phyloP scores from a whole-genome alignment of 2,888 invertebrate species.

The Pimpla rufipes region DNA sequence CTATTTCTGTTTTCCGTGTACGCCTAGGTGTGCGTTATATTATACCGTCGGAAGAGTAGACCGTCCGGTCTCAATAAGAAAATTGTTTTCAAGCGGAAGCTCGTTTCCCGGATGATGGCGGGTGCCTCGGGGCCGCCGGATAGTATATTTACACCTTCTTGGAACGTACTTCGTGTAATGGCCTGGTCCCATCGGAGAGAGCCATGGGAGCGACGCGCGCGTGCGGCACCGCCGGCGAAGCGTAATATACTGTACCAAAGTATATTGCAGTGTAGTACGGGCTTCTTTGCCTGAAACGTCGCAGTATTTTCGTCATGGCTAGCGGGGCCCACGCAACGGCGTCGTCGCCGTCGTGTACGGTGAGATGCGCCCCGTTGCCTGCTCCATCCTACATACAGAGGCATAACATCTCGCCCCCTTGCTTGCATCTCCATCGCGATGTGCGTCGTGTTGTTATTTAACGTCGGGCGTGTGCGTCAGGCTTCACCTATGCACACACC shows the following conservation, averaged over 20 bases:
- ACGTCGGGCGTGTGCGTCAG: slow-evolving; percentile 28
- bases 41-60: slow-evolving; percentile 19
- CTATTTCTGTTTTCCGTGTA: not conserved
- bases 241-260: slow-evolving; percentile 33
- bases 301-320: slow-evolving; percentile 5
- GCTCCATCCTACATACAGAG: not conserved
- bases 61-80: slow-evolving; percentile 44
- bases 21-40: not conserved
- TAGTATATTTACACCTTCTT: slow-evolving; percentile 57
- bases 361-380: not conserved
- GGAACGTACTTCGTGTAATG: slow-evolving; percentile 56
- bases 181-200: slow-evolving; percentile 53
- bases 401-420: slow-evolving; percentile 57
- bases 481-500: slow-evolving; percentile 27
- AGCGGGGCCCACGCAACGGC: slow-evolving; percentile 9
- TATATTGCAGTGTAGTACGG: slow-evolving; percentile 20
- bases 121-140: not conserved
- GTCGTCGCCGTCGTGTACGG: slow-evolving; percentile 8
- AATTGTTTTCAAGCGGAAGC: slow-evolving; percentile 49
- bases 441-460: slow-evolving; percentile 65
- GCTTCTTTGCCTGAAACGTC: slow-evolving; percentile 21
- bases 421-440: slow-evolving; percentile 45
- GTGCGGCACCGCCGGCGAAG: not conserved
- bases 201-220: slow-evolving; percentile 3
- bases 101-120: slow-evolving; percentile 53